A percentile compares a stretch with the other conserved stretches of the same genome.
These are phyloP conservation scores for Patella caerulea DNA, from an alignment of 2,888 invertebrate species.

Conservation along the genomic window DNA sequence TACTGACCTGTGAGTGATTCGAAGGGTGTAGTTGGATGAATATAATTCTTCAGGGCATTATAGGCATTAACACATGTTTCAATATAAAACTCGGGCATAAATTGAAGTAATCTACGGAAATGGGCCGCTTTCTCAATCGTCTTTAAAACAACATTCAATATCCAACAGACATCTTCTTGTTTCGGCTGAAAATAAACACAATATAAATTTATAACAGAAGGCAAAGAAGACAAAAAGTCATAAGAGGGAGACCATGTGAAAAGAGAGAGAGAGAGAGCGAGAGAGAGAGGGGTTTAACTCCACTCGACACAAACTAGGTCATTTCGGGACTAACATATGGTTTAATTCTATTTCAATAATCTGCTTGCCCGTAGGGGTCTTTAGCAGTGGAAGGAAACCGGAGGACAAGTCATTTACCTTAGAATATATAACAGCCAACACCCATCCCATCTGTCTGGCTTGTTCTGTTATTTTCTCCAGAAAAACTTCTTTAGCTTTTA, in stretches of 20 bases:
- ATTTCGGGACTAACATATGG: too few relatives aligned
- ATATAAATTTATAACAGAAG: too few relatives aligned
- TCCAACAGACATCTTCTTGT: slow-evolving; percentile 77
- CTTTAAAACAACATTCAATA: slow-evolving; percentile 77
- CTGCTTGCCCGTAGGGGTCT: too few relatives aligned
- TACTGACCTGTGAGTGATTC: slow-evolving; percentile 74
- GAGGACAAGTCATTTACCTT: slow-evolving; percentile 58
- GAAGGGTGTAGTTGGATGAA: slow-evolving; percentile 78
- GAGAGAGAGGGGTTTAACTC: too few relatives aligned
- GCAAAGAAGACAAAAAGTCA: too few relatives aligned
- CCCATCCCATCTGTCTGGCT: slow-evolving; percentile 81
- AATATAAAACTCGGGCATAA: slow-evolving; percentile 83
- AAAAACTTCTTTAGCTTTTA: slow-evolving; percentile 77
- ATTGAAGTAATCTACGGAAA: slow-evolving; percentile 79
- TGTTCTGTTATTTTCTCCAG: slow-evolving; percentile 76
- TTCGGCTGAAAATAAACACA: slow-evolving; percentile 71
- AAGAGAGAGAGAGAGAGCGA: too few relatives aligned
- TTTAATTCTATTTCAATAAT: too few relatives aligned
- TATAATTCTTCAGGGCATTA: slow-evolving; percentile 78
- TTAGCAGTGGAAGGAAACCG: too few relatives aligned
- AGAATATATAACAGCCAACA: slow-evolving; percentile 79
- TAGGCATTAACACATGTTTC: slow-evolving; percentile 79
- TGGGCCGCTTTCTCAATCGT: slow-evolving; percentile 78
- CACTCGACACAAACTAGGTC: too few relatives aligned
- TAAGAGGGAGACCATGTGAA: too few relatives aligned